Evolutionary conservation across 1,140 invertebrate species (phyloP), one percentile per base, ranked within the genome.

Genomic region (Drosophila busckii): DNA sequence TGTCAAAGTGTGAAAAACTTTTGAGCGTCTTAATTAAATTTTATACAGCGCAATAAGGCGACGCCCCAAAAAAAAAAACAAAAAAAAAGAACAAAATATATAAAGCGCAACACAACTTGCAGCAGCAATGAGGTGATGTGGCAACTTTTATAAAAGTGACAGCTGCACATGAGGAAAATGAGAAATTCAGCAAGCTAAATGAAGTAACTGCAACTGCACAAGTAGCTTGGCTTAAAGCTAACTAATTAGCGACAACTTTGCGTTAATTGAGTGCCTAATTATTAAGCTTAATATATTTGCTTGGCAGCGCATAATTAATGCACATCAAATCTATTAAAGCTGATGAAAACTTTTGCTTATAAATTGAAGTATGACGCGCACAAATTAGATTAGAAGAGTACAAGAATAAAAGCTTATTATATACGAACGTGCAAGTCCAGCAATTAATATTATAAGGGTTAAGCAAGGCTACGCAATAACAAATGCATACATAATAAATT

Each of bases 1-100:
- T 80, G 73, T 78, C 71, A 78, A 78, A 78, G 71, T 78, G 71
- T 78, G 71, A 80, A 82, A 78, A 80, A 80, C 68, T 80, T 80
- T 80, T 26, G 65, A 68, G 68, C 68, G 75, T 80, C 75, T 80
- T 80, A 80, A 80, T 80, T 80, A 80, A 80, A 78, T 78, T 78
- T 78, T 78, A 78, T 78, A 63, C 50, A 70, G 60, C 70, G 61
- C 61, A 37, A 56, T 52, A 66, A 75, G n/a, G n/a, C n/a, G n/a
- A n/a, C n/a, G n/a, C n/a, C n/a, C n/a, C n/a, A n/a, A n/a, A n/a
- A n/a, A n/a, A 63, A 62, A 62, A 63, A 62, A 58, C 60, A 23
- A 58, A 45, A 62, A 63, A 63, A 61, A 60, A 61, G 35, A 61
- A 54, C 58, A 49, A 61, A 55, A 40, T 55, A 42, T 25, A 44